Conservation (phyloP, 2,113 vertebrate species). For the Nannobrachium achirus region DNA sequence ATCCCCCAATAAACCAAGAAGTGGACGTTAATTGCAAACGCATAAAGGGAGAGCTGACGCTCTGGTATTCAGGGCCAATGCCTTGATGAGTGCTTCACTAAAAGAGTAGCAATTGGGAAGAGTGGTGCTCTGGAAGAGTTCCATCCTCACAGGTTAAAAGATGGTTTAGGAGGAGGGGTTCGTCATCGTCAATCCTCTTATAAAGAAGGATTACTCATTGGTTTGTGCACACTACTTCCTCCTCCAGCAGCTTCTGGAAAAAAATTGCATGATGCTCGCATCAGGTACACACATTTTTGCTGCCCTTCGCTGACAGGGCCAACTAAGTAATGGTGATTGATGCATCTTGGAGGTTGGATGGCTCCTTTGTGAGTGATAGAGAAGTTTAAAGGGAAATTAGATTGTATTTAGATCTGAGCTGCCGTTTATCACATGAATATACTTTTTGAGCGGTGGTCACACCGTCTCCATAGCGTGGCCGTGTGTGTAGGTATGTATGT, state of each 20-base stretch:
- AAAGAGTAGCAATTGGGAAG: constrained; percentile 57
- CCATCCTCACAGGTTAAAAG: constrained; percentile 45
- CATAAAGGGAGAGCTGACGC: constrained; percentile 36
- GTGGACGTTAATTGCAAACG: constrained; percentile 15
- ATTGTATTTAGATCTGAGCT: neutral
- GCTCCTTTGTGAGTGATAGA: neutral
- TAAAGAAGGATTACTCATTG: constrained; percentile 59
- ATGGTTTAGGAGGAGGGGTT: constrained; percentile 49
- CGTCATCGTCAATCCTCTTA: constrained; percentile 55
- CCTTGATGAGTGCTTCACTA: constrained; percentile 55
- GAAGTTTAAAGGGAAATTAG: neutral
- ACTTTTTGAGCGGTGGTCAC: too few relatives aligned
- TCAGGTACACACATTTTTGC: constrained; percentile 10
- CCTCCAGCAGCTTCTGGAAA: constrained; percentile 29
- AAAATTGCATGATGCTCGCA: constrained; percentile 13
- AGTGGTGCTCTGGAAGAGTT: constrained; percentile 66
- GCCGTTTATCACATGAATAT: too few relatives aligned
- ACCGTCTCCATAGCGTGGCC: too few relatives aligned
- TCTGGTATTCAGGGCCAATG: constrained; percentile 18
- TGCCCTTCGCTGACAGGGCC: neutral
- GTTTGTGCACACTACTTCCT: constrained; percentile 35
- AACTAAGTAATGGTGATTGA: neutral
- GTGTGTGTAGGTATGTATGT: too few relatives aligned
- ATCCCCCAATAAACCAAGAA: neutral
- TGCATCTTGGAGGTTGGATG: neutral